phyloP scores from a whole-genome alignment of 2,113 vertebrate genomes.

The Lepisosteus oculatus region DNA sequence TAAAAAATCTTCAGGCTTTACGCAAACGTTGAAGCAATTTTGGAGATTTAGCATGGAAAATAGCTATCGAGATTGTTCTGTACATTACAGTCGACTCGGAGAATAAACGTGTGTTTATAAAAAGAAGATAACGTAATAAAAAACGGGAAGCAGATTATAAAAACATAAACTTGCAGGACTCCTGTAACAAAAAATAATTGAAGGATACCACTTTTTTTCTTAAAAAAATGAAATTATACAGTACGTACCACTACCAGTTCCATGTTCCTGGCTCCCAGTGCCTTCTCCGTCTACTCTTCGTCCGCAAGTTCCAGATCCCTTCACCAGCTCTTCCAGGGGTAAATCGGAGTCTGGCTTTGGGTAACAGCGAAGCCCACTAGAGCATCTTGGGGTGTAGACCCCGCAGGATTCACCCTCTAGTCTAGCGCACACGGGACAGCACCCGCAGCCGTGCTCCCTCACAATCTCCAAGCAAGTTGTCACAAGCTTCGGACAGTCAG shows the following conservation, averaged over 20 bases:
- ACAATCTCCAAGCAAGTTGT: constrained; percentile 71
- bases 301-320: constrained; percentile 77
- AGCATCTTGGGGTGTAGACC: constrained; percentile 85
- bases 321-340: constrained; percentile 81
- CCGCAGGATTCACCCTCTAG: constrained; percentile 76
- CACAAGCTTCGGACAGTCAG: constrained; percentile 54
- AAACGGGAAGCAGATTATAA: too few species aligned
- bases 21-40: too few species aligned
- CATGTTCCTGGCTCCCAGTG: constrained; percentile 45
- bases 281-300: constrained; percentile 66
- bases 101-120: too few species aligned
- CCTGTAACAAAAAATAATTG: too few species aligned
- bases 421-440: constrained; percentile 77
- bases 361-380: constrained; percentile 77
- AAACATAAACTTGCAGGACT: too few species aligned
- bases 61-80: too few species aligned
- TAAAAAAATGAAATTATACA: background rate
- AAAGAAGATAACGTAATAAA: too few species aligned
- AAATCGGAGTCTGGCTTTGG: constrained; percentile 69
- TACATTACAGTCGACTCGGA: too few species aligned
- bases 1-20: too few species aligned
- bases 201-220: background rate
- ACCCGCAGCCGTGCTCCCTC: constrained; percentile 81
- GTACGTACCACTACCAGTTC: constrained; percentile 52
- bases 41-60: too few species aligned